Evolutionary conservation across 2,797 vertebrate genomes (phyloP).

Genomic region (Labeo calbasu): DNA sequence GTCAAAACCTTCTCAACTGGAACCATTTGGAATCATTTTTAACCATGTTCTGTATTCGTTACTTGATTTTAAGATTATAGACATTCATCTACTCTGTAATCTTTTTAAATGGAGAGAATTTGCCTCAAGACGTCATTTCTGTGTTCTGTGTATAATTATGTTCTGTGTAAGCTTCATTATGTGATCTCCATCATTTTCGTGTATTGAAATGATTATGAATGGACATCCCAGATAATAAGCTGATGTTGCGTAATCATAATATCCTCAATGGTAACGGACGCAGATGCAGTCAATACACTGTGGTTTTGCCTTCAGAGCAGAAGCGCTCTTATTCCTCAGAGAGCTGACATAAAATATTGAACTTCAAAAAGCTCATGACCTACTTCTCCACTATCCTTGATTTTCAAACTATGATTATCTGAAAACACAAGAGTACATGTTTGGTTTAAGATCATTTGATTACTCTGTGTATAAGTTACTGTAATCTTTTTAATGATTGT

Average conservation of each 20-base stretch:
- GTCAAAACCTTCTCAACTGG: conserved; percentile 41
- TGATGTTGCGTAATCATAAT: conserved; percentile 45
- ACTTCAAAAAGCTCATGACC: conserved; percentile 65
- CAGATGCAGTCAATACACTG: conserved; percentile 63
- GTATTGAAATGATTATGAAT: conserved; percentile 19
- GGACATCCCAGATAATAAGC: conserved; percentile 13
- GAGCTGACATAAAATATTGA: conserved; percentile 65
- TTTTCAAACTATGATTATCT: conserved; percentile 49
- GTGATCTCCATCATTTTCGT: background rate
- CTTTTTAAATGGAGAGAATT: conserved; percentile 16
- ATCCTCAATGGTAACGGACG: conserved; percentile 50
- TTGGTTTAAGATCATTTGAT: conserved; percentile 3
- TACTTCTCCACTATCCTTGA: conserved; percentile 59
- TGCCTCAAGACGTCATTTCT: background rate
- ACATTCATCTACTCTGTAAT: background rate
- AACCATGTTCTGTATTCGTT: background rate
- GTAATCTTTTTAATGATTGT: background rate
- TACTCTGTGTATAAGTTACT: background rate
- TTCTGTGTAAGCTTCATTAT: conserved; percentile 7
- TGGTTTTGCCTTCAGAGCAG: conserved; percentile 17
- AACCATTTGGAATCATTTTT: conserved; percentile 10
- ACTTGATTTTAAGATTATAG: conserved; percentile 16
- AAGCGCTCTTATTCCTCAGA: conserved; percentile 54
- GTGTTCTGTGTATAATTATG: conserved; percentile 1
- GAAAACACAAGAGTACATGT: conserved; percentile 17